Evolutionary conservation across 2,113 vertebrate species (phyloP), one percentile per base, ranked within the genome.

Genomic region (Helogale parvula): DNA sequence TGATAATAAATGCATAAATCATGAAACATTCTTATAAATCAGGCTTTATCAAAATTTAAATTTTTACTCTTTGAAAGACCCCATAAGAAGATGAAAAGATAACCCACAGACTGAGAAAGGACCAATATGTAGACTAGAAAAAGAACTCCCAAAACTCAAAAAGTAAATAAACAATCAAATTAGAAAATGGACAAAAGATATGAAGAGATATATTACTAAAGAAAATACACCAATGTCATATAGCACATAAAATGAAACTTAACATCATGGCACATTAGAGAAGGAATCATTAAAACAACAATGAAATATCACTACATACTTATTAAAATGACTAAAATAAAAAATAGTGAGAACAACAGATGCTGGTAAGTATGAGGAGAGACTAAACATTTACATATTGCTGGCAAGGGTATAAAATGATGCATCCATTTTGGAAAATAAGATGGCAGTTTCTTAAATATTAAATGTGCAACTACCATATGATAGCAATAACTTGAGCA

Each of bases 361-460:
- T 88, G 76, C 65, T 92, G 66, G 76, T 54, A 74, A 74, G n/a
- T 41, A 92, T 82, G 76, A 81, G n/a, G 27, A 95, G 66, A 92
- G 88, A 65, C 47, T 72, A 29, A 31, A 85, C 14, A 79, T 27
- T 84, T 84, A 79, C 33, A 89, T 81, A 89, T 63, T 71, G 50
- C 50, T 71, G 57, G 60, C 50, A 50, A 79, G n/a, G 47, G 77
- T n/a, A 8, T 90, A 90, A 84, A 84, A 93, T 35, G 41, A 87
- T 60, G 77, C 50, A 77, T 11, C 41, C 69, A 60, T 17, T 63
- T 47, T 29, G 50, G 52, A 90, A 93, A 96, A 71, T 16, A 96
- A 74, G 69, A 77, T 84, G 71, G 65, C 38, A 96, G 76, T 85
- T 93, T 84, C 57, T 93, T 77, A 87, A 82, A 74, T 82, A 88